Conservation (phyloP, 2,888 invertebrate genomes). For the Proisotoma minuta region DNA sequence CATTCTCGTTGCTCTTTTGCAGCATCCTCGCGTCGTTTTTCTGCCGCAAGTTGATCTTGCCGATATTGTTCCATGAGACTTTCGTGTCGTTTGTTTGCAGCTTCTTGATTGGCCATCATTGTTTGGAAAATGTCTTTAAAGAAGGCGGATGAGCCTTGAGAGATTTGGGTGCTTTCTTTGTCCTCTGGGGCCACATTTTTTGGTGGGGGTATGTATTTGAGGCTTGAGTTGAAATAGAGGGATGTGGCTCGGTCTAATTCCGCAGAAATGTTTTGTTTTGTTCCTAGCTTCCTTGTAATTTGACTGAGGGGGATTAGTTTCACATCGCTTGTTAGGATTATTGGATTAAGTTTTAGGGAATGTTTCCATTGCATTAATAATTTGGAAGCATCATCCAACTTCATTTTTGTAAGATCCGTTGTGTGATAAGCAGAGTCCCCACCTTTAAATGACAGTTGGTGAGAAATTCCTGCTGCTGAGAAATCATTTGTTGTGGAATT, state of each 20-base stretch:
- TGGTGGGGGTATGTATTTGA: conserved; percentile 12
- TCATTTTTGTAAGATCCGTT: conserved; percentile 19
- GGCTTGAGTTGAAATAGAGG: conserved; percentile 14
- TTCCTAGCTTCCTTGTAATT: conserved; percentile 22
- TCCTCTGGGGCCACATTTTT: background rate
- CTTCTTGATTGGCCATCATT: background rate
- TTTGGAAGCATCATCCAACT: conserved; percentile 10
- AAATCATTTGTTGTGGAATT: background rate
- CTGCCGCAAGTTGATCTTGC: background rate
- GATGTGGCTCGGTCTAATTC: conserved; percentile 23
- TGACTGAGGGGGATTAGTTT: conserved; percentile 25
- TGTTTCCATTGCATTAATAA: conserved; percentile 32
- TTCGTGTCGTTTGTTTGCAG: conserved; percentile 7
- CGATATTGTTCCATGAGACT: conserved; percentile 6
- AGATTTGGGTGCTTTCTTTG: background rate
- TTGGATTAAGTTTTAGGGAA: conserved; percentile 19
- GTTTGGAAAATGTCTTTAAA: background rate
- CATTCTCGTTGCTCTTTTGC: background rate
- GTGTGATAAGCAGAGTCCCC: conserved; percentile 24
- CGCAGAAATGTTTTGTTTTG: conserved; percentile 12
- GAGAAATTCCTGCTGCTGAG: background rate
- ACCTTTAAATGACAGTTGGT: conserved; percentile 19
- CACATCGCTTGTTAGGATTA: conserved; percentile 21
- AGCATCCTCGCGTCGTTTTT: background rate
- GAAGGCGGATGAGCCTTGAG: background rate